Evolutionary conservation across 1,140 invertebrate species (phyloP), one percentile per base, ranked within the genome.

Genomic region (Formica exsecta): DNA sequence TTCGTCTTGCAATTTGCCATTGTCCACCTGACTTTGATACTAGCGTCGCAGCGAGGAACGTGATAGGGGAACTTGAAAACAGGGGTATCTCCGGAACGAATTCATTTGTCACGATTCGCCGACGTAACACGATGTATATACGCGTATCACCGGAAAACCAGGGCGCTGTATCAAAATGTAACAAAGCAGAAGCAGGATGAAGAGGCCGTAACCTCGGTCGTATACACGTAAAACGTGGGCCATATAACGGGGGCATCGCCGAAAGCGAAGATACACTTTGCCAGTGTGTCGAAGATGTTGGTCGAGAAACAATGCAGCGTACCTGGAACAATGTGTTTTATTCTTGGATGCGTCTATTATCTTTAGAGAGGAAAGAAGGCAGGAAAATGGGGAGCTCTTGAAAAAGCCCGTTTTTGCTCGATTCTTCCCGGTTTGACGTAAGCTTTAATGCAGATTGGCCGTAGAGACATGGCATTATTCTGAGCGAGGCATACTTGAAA

Each of bases 251-350:
- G 7, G 25, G 25, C 25, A 61, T n/a, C 19, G 71, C 36, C 54
- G 71, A 57, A 62, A 83, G 66, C 57, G 79, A 83, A 83, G 79
- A 81, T 48, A 62, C 79, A 73, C 29, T 48, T 83, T 59, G 68
- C 29, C n/a, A 19, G 6, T 29, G 19, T 62, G 68, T 74, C 38
- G 68, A 83, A 83, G 79, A 83, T 83, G 68, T 71, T 70, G 68
- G 79, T 73, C 79, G 66, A 57, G 13, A 74, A 41, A 83, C 79
- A 83, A 83, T 74, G 57, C 41, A 32, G 22, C 16, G 19, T 36
- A 44, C 7, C 38, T 71, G 38, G 36, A 62, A 83, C 79, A 83
- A 83, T 74, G 68, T 36, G 54, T 74, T 83, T 83, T 73, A 83
- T 83, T 83, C 38, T 48, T n/a, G 54, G 38, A 74, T 36, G 68